Evolutionary conservation across 2,797 vertebrate genomes (phyloP), one percentile per base, ranked within the genome.

Genomic region (Poecile montanus): DNA sequence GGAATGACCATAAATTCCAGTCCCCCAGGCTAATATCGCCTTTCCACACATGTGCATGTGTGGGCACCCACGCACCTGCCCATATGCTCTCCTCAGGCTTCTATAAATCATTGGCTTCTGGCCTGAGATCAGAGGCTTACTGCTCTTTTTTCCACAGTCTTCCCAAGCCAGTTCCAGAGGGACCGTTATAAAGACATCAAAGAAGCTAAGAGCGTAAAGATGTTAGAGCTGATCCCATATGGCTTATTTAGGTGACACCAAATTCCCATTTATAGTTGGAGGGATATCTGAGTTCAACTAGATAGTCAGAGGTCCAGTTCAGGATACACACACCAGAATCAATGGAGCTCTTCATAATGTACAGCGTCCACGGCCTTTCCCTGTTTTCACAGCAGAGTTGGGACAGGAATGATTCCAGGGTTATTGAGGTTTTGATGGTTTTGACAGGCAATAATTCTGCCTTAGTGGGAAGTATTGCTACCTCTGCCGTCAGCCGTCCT

Each of bases 41-140:
- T 79, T 87, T 93, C 82, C 77, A 85, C 54, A 82, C 0, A 0
- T 78, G 67, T 76, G 42, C 34, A 12, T 38, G 38, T 1, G 4
- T 68, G 72, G 61, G 60, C 47, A 77, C 16, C 50, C 85, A 82
- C 2, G 0, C 57, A 77, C 25, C 22, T 0, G 0, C 58, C 48
- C 50, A 20, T 48, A 70, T 20, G 34, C 22, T 29, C 47, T 83
- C 36, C 23, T 65, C 30, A 65, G 44, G 13, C n/a, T 88, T 81
- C 88, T 44, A 16, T 68, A 86, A 92, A 92, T 94, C 45, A 29
- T 17, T 50, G 58, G 23, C 26, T 88, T 88, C 73, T 91, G 76
- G 38, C 68, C 54, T 76, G 42, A 90, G 61, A 61, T 50, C 48
- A 82, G 66, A 92, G n/a, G n/a, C 23, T 77, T 56, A 40, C 21